phyloP scores from a whole-genome alignment of 1,140 invertebrate genomes.

The Pemphigus obesinymphae region DNA sequence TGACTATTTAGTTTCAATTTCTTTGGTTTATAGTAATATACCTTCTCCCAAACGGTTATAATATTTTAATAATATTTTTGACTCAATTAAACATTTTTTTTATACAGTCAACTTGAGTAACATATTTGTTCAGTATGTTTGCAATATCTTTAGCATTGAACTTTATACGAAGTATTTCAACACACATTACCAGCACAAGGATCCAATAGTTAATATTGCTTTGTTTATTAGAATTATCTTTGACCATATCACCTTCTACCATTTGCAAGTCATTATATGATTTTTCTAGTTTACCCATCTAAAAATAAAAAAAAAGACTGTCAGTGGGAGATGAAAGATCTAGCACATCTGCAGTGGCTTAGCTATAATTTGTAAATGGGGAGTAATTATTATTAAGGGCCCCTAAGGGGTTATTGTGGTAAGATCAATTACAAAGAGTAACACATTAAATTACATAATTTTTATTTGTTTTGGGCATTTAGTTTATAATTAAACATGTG shows the following conservation, averaged over 20 bases:
- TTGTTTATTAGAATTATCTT: constrained; percentile 47
- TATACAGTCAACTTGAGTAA: constrained; percentile 30
- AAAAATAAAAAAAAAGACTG: no score
- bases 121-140: constrained; percentile 20
- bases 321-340: no score
- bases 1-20: constrained; percentile 37
- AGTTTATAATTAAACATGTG: no score
- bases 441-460: no score
- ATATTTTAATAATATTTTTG: constrained; percentile 19
- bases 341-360: no score
- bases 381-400: no score
- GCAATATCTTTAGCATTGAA: constrained; percentile 57
- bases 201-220: constrained; percentile 58
- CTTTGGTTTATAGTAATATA: constrained; percentile 29
- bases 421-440: no score
- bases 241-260: constrained; percentile 48
- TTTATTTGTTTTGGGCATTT: no score
- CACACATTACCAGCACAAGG: constrained; percentile 72
- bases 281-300: constrained; percentile 22
- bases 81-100: constrained; percentile 21
- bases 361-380: no score
- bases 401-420: no score
- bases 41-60: constrained; percentile 22
- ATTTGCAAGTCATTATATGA: constrained; percentile 49
- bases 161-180: constrained; percentile 63